phyloP scores from a whole-genome alignment of 2,888 invertebrate genomes.

The Panopea generosa region DNA sequence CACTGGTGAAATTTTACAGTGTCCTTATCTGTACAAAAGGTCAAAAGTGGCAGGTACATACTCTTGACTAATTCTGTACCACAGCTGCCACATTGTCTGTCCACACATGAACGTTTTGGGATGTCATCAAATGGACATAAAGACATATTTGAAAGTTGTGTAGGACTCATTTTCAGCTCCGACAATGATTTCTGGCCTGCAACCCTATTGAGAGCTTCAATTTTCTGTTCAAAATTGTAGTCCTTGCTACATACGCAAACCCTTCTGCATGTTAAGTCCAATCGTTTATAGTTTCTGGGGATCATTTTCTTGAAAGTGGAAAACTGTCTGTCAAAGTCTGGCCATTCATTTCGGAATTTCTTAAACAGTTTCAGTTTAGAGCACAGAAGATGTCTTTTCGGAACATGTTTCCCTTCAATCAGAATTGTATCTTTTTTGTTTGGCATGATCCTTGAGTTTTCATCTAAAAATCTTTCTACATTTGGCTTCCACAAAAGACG shows the following conservation, averaged over 20 bases:
- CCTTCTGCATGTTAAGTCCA: constrained; percentile 27
- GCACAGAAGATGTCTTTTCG: constrained; percentile 38
- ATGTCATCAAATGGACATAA: constrained; percentile 21
- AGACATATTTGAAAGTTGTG: constrained; percentile 23
- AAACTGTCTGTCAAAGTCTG: constrained; percentile 23
- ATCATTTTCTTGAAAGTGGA: constrained; percentile 29
- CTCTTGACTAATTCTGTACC: constrained; percentile 2
- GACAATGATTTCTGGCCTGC: background rate
- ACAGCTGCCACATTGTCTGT: constrained; percentile 21
- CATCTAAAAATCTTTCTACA: constrained; percentile 20
- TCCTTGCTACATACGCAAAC: constrained; percentile 46
- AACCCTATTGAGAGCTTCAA: constrained; percentile 31
- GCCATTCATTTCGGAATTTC: constrained; percentile 23
- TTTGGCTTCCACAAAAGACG: constrained; percentile 11
- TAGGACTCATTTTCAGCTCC: background rate
- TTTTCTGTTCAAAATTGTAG: constrained; percentile 39
- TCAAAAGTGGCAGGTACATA: constrained; percentile 13
- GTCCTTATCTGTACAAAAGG: background rate
- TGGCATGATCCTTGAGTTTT: constrained; percentile 50
- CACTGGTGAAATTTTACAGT: constrained; percentile 28
- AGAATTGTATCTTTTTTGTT: constrained; percentile 49
- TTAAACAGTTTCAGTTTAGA: constrained; percentile 26
- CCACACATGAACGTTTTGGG: constrained; percentile 21
- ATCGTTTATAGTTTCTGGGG: constrained; percentile 32
- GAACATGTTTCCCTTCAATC: constrained; percentile 20